Conservation (phyloP, 2,797 vertebrate species). For the Chelonia mydas region DNA sequence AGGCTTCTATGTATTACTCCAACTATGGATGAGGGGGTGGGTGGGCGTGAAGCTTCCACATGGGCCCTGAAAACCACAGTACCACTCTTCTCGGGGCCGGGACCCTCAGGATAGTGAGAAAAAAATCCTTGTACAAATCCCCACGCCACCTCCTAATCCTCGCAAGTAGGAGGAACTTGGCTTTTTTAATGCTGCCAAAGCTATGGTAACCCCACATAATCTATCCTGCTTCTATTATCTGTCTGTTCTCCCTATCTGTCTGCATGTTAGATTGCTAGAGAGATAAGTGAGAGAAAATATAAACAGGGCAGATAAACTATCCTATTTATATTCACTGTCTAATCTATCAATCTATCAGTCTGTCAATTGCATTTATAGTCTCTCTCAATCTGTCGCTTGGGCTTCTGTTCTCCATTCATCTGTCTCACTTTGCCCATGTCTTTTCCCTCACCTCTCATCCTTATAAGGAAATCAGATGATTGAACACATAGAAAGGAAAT, state of each 20-base stretch:
- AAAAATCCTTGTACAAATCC: not conserved
- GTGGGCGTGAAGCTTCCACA: rapidly evolving
- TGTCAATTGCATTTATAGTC: conserved; percentile 43
- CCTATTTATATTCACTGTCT: conserved; percentile 75
- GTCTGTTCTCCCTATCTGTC: not conserved
- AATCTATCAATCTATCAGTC: conserved; percentile 73
- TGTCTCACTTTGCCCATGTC: conserved; percentile 54
- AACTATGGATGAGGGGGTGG: not conserved
- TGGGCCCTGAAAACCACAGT: rapidly evolving
- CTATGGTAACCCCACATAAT: not conserved
- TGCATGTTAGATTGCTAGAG: conserved; percentile 60
- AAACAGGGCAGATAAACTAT: conserved; percentile 65
- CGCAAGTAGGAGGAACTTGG: not conserved
- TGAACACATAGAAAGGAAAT: conserved; percentile 22
- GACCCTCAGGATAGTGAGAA: not conserved
- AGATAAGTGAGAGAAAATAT: conserved; percentile 57
- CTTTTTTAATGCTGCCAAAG: not conserved
- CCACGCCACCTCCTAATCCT: not conserved
- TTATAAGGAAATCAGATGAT: conserved; percentile 32
- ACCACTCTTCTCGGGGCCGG: not conserved
- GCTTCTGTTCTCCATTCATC: conserved; percentile 65
- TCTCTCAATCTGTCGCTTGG: conserved; percentile 70
- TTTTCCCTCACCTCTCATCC: not conserved
- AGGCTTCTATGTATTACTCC: not conserved
- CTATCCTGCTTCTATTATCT: conserved; percentile 46